Percentiles rank a stretch among this genome's conserved stretches.
These are phyloP conservation scores for Drosophila helvetica DNA, from an alignment of 2,888 invertebrate genomes.

Conservation along the genomic window DNA sequence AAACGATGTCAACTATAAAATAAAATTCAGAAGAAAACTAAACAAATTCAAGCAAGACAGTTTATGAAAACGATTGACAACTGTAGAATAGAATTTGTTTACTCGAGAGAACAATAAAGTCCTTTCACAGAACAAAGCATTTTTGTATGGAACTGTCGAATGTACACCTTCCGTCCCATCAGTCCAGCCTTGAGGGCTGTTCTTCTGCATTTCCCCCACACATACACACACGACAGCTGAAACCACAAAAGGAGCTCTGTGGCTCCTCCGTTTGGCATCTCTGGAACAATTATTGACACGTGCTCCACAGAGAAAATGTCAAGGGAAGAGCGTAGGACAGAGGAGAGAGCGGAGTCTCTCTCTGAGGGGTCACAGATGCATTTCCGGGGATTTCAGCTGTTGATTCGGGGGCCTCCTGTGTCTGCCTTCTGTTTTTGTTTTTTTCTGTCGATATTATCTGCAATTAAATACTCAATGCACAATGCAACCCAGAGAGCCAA, in stretches of 20 bases:
- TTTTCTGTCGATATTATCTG: constrained; percentile 79
- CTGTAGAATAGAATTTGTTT: not conserved
- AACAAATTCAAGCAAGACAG: too few relatives aligned
- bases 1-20: not conserved
- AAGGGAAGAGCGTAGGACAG: constrained; percentile 11
- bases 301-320: constrained; percentile 50
- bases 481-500: constrained; percentile 41
- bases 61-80: not conserved
- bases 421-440: constrained; percentile 52
- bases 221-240: constrained; percentile 56
- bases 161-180: not conserved
- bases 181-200: not conserved
- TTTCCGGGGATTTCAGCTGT: constrained; percentile 75
- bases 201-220: not conserved
- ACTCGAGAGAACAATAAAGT: not conserved
- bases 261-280: constrained; percentile 48
- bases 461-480: constrained; percentile 81
- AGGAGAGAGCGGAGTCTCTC: constrained; percentile 3
- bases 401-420: constrained; percentile 47
- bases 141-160: not conserved
- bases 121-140: not conserved
- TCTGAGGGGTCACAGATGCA: constrained; percentile 60
- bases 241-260: constrained; percentile 37
- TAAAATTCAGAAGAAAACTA: too few relatives aligned
- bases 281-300: constrained; percentile 72